Base-by-base conservation (phyloP, 2,797 vertebrate species). In the Pipistrellus kuhlii region DNA sequence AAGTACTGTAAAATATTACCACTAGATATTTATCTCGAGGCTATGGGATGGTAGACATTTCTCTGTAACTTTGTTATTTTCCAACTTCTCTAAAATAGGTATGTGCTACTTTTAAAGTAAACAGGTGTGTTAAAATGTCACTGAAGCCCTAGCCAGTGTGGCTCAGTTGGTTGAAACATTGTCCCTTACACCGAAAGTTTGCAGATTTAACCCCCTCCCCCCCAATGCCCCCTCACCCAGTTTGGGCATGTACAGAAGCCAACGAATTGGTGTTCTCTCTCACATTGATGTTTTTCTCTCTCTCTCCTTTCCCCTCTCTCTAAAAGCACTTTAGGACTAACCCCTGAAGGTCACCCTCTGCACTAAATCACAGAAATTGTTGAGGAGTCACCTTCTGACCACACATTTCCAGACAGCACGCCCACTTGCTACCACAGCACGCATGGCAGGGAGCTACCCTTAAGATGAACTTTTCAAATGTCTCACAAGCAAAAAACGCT, bases 31-130 rank as follows among this genome's bases (percentile, higher is more conserved):
- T 73, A 46, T 66, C 76, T 84, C 48, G 88, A 6, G 30, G 32
- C 48, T 68, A 20, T 64, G 15, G 6, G 32, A 85, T 20, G 10
- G 10, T 21, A 92, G 27, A 94, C 23, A 64, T 38, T 69, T 89
- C 1, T 83, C 86, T 92, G 13, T 87, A 48, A 81, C 55, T 72
- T 83, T 95, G 8, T 32, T 32, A 64, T 75, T 85, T 85, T 38
- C 48, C 44, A 82, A 57, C 9, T 76, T 92, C 82, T 90, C 88
- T 73, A 90, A 91, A 83, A 90, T 25, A 72, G 35, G 5, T 27
- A 93, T 30, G 2, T 66, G 72, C 46, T 46, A 38, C 38, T 75
- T 88, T 73, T 75, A 85, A 85, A 85, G 85, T 59, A 48, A 95
- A 80, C 4, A 59, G n/a, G 88, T 35, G 35, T 85, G 59, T 68